phyloP scores from a whole-genome alignment of 1,140 invertebrate genomes.

The Atta colombica region DNA sequence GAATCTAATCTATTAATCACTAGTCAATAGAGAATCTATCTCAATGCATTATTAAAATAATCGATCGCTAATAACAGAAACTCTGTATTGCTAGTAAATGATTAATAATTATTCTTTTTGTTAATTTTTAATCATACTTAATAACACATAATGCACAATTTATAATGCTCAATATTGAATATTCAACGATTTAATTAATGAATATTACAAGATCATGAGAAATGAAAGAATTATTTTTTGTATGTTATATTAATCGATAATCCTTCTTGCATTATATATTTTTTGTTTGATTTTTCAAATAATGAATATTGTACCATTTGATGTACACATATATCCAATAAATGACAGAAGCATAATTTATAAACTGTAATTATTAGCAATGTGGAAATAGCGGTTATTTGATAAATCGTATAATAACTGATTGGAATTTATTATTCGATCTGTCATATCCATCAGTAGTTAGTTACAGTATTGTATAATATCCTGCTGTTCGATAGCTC shows the following conservation, averaged over 20 bases:
- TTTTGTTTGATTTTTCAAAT: constrained; percentile 5
- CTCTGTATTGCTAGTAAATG: background rate
- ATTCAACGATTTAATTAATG: background rate
- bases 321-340: constrained; percentile 4
- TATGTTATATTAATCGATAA: background rate
- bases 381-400: constrained; percentile 57
- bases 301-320: background rate
- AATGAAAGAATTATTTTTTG: background rate
- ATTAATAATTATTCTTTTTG: background rate
- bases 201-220: background rate
- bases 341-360: constrained; percentile 48
- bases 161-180: background rate
- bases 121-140: background rate
- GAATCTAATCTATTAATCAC: background rate
- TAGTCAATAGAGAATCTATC: background rate
- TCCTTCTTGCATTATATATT: background rate
- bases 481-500: constrained; percentile 13
- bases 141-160: background rate
- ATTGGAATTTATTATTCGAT: constrained; percentile 65
- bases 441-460: constrained; percentile 46
- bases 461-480: background rate
- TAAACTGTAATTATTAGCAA: constrained; percentile 46
- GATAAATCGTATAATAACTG: constrained; percentile 63
- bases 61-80: background rate
- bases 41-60: background rate